Percentiles rank a stretch among this genome's conserved stretches.
Conservation (phyloP, 2,888 invertebrate species). For the Periphyllus acericola region DNA sequence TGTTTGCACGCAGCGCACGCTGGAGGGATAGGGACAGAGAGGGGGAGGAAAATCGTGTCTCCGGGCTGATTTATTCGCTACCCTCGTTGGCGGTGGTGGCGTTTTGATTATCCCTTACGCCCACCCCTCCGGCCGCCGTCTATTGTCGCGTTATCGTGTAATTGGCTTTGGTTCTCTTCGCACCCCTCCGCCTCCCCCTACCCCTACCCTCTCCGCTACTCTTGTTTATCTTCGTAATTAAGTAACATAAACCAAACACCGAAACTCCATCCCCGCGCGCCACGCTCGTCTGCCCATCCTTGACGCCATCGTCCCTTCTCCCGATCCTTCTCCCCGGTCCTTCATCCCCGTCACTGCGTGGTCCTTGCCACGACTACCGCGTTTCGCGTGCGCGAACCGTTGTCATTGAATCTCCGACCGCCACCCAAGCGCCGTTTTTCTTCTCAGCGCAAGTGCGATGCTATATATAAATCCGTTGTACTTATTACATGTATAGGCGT, state of each 20-base stretch:
- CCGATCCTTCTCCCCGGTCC: neutral
- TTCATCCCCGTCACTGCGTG: neutral
- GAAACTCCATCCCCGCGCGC: neutral
- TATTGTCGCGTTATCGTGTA: slow-evolving; percentile 61
- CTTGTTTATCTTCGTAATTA: slow-evolving; percentile 56
- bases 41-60: slow-evolving; percentile 32
- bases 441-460: neutral
- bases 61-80: slow-evolving; percentile 58
- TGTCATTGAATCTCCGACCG: neutral
- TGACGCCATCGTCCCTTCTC: neutral
- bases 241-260: slow-evolving; percentile 46
- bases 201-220: neutral
- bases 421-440: neutral
- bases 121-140: slow-evolving; percentile 1
- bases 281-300: neutral
- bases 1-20: neutral
- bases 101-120: slow-evolving; percentile 39
- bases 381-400: neutral
- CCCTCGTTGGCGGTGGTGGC: slow-evolving; percentile 9
- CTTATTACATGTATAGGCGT: too few species aligned
- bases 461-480: too few species aligned
- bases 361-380: neutral
- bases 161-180: slow-evolving; percentile 47
- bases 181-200: neutral
- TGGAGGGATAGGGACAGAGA: neutral